These are phyloP conservation scores for Procambarus virginalis DNA, from an alignment of 1,140 invertebrate species.

Conservation along the genomic window DNA sequence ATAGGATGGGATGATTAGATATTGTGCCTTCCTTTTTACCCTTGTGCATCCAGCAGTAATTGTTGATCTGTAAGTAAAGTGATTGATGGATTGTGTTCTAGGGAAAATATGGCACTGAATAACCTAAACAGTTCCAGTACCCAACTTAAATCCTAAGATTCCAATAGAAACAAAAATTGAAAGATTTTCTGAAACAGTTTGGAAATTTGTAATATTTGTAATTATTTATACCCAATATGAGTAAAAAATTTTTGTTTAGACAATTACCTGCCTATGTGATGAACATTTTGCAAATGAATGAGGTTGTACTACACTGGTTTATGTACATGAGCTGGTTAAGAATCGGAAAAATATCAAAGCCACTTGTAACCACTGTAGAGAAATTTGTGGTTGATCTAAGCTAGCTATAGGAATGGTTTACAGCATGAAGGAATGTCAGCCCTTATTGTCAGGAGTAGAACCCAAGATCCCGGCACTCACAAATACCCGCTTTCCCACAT, in stretches of 20 bases:
- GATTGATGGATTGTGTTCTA: no score
- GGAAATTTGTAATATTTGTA: no score
- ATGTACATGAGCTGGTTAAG: neutral
- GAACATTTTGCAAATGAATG: neutral
- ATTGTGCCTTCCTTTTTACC: no score
- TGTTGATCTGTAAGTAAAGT: no score
- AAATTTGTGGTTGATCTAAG: neutral
- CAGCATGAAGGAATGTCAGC: constrained; percentile 20
- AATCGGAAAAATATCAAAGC: neutral
- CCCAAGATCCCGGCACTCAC: constrained; percentile 26
- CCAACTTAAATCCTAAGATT: no score
- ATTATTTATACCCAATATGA: no score
- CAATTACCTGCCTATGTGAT: neutral
- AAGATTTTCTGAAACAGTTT: no score
- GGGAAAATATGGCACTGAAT: no score
- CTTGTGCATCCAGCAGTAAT: no score
- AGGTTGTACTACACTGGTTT: neutral
- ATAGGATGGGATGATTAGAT: no score
- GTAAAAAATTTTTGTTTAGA: neutral
- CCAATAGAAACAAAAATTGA: no score
- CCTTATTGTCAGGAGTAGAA: constrained; percentile 4
- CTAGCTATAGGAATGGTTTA: neutral
- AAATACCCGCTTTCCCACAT: constrained; percentile 36
- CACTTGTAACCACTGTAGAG: neutral
- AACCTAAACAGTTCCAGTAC: no score